These are phyloP conservation scores for Oryzias curvinotus DNA, from an alignment of 2,113 vertebrate genomes.

Conservation along the genomic window DNA sequence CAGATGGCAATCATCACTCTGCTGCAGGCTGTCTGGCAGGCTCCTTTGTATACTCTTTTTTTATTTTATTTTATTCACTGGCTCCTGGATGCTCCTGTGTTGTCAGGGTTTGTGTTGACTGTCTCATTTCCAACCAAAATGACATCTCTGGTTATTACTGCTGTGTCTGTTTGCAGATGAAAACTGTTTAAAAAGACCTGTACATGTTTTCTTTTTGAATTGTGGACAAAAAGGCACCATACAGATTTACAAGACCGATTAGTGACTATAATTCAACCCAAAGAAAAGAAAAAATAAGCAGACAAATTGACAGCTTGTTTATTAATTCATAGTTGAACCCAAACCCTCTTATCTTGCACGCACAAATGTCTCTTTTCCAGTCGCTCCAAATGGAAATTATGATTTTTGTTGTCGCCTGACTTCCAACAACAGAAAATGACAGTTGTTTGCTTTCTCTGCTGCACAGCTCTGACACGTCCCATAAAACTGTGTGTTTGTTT, in stretches of 20 bases:
- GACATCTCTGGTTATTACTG: slow-evolving; percentile 40
- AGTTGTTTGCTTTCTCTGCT: slow-evolving; percentile 35
- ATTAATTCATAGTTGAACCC: background rate
- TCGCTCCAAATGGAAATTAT: slow-evolving; percentile 33
- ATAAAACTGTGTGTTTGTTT: slow-evolving; percentile 38
- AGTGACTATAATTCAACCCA: background rate
- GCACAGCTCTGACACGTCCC: slow-evolving; percentile 17
- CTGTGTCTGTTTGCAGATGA: slow-evolving; percentile 27
- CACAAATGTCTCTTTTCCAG: slow-evolving; percentile 28
- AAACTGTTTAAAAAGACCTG: slow-evolving; percentile 24
- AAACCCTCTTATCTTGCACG: slow-evolving; percentile 39
- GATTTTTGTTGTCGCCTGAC: slow-evolving; percentile 25
- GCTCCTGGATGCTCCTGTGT: slow-evolving; percentile 21
- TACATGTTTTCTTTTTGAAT: slow-evolving; percentile 7
- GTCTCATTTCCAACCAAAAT: slow-evolving; percentile 21
- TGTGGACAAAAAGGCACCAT: background rate
- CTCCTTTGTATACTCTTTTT: slow-evolving; percentile 14
- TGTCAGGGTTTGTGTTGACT: slow-evolving; percentile 35
- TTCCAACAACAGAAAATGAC: slow-evolving; percentile 22
- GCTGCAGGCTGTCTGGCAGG: slow-evolving; percentile 16
- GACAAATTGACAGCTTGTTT: too few species aligned
- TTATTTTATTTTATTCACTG: slow-evolving; percentile 1
- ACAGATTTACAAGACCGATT: slow-evolving; percentile 1
- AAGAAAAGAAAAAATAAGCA: background rate
- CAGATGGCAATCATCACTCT: slow-evolving; percentile 36